These are phyloP conservation scores for Ceratina australensis DNA, from an alignment of 1,140 invertebrate species.

Conservation along the genomic window DNA sequence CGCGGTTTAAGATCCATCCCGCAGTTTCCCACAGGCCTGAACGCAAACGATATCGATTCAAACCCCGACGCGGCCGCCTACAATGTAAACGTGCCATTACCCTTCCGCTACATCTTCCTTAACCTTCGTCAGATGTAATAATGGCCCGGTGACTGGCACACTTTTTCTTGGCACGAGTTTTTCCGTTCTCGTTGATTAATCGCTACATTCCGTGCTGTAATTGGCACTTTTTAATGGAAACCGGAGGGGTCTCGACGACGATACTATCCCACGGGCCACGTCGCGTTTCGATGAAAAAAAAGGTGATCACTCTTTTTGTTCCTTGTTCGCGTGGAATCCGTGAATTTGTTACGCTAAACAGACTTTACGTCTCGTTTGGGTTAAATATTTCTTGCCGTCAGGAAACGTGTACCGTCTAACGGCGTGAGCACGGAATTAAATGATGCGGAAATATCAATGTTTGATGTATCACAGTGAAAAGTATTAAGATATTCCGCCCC, in stretches of 20 bases:
- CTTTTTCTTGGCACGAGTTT: constrained; percentile 32
- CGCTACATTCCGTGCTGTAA: background rate
- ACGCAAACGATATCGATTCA: constrained; percentile 56
- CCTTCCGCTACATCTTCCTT: constrained; percentile 49
- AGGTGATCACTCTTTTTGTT: background rate
- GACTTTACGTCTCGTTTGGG: background rate
- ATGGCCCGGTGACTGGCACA: constrained; percentile 29
- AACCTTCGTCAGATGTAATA: constrained; percentile 31
- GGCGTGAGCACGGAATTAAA: background rate
- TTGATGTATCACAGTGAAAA: constrained; percentile 16
- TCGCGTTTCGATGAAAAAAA: background rate
- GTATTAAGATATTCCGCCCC: constrained; percentile 17
- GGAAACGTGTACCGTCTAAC: background rate
- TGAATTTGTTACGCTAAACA: background rate
- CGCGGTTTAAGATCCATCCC: constrained; percentile 49
- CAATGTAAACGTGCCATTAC: constrained; percentile 53
- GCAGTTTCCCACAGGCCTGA: constrained; percentile 44
- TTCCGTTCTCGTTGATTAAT: constrained; percentile 28
- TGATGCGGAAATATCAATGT: constrained; percentile 14
- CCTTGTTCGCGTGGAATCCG: background rate
- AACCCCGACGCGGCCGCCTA: constrained; percentile 19
- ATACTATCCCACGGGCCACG: background rate
- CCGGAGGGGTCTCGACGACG: background rate
- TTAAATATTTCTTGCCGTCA: background rate
- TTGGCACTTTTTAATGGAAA: constrained; percentile 19